Evolutionary conservation across 2,797 vertebrate species (phyloP).

Genomic region (Schizopygopsis malacanthus): DNA sequence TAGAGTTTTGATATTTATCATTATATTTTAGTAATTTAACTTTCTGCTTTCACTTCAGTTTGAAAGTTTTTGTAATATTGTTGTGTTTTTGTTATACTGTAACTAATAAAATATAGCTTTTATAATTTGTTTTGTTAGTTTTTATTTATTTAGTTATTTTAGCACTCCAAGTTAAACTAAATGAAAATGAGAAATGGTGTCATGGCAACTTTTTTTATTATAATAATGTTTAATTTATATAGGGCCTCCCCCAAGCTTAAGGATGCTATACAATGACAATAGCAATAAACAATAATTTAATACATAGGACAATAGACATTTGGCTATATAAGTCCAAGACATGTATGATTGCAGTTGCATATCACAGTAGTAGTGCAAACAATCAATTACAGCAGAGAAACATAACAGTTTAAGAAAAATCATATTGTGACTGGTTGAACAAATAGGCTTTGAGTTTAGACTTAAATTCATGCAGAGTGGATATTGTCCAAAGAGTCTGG

Average conservation of each 20-base stretch:
- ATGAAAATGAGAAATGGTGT: background rate
- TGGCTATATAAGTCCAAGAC: too few relatives aligned
- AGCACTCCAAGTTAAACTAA: background rate
- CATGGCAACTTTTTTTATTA: background rate
- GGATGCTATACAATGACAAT: background rate
- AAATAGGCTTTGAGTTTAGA: background rate
- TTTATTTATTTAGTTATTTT: background rate
- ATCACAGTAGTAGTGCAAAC: background rate
- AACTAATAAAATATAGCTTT: background rate
- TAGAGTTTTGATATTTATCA: background rate
- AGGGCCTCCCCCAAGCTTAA: background rate
- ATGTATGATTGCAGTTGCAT: background rate
- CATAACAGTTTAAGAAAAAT: background rate
- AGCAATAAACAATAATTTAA: background rate
- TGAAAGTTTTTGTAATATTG: background rate
- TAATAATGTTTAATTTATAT: background rate
- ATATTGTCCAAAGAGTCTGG: background rate
- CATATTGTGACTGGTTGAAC: background rate
- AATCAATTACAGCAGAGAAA: background rate
- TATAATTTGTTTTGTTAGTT: background rate
- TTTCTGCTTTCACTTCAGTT: background rate
- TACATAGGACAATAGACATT: background rate
- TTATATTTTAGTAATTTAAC: background rate
- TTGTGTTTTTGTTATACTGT: background rate
- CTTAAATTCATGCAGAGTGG: background rate